phyloP scores from a whole-genome alignment of 2,113 vertebrate species.

The Tapirus terrestris region DNA sequence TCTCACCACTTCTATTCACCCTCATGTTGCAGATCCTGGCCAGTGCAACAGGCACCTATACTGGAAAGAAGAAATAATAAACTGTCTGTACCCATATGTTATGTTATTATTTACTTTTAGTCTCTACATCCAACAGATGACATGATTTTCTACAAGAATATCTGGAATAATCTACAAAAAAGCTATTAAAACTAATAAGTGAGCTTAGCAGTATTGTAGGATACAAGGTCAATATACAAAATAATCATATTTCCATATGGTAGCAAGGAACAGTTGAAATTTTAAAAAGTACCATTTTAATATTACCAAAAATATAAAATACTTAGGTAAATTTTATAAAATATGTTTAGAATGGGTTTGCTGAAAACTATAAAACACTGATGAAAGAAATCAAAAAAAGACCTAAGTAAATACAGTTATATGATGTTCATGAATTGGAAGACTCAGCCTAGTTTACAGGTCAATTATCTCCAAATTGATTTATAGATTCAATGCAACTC shows the following conservation, averaged over 20 bases:
- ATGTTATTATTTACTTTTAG: too few species aligned
- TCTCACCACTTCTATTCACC: not conserved
- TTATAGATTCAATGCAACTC: not conserved
- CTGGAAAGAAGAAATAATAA: not conserved
- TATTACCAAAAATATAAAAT: not conserved
- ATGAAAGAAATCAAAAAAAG: not conserved
- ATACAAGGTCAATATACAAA: not conserved
- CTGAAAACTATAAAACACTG: not conserved
- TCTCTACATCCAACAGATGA: not conserved
- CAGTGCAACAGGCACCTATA: not conserved
- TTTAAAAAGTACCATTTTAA: not conserved
- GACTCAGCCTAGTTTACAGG: not conserved
- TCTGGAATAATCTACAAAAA: not conserved
- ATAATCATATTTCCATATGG: not conserved
- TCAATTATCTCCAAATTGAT: not conserved
- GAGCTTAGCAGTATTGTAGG: not conserved
- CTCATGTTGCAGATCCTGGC: not conserved
- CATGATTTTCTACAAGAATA: not conserved
- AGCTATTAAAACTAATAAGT: not conserved
- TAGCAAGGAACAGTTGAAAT: not conserved
- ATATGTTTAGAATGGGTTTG: not conserved
- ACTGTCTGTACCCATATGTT: too few species aligned
- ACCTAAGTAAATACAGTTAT: not conserved
- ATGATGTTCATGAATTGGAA: not conserved
- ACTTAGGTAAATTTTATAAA: not conserved